A percentile compares a stretch with the other conserved stretches of the same genome.
These are phyloP conservation scores for Ischnus inquisitorius DNA, from an alignment of 2,888 invertebrate species.

Conservation along the genomic window DNA sequence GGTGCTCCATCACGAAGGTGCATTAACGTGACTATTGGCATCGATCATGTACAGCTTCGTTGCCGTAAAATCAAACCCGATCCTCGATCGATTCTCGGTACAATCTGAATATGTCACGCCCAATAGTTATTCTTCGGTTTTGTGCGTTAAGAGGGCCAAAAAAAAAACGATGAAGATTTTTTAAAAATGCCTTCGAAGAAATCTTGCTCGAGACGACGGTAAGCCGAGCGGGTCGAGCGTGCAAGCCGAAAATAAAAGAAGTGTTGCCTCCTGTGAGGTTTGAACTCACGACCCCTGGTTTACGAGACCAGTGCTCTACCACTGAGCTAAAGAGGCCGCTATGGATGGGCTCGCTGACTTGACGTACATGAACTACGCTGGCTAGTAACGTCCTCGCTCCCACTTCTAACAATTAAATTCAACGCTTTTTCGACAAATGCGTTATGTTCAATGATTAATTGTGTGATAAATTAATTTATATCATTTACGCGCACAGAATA, in stretches of 20 bases:
- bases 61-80: conserved; percentile 29
- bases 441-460: neutral
- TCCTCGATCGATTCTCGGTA: conserved; percentile 76
- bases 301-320: conserved; percentile 95
- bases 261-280: conserved; percentile 92
- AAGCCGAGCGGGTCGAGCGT: neutral
- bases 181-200: conserved; percentile 30
- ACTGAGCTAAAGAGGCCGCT: conserved; percentile 93
- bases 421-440: neutral
- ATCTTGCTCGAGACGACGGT: conserved; percentile 9
- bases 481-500: no score
- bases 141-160: conserved; percentile 15
- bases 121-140: conserved; percentile 65
- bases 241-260: conserved; percentile 70
- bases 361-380: conserved; percentile 14
- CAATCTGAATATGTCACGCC: conserved; percentile 77
- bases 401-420: neutral
- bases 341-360: conserved; percentile 29
- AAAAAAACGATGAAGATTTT: neutral
- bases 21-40: neutral
- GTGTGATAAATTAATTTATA: no score
- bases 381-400: neutral
- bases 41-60: conserved; percentile 28
- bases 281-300: conserved; percentile 95
- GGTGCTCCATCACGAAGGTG: conserved; percentile 1